phyloP scores from a whole-genome alignment of 1,140 invertebrate species.

The Neocloeon triangulifer region DNA sequence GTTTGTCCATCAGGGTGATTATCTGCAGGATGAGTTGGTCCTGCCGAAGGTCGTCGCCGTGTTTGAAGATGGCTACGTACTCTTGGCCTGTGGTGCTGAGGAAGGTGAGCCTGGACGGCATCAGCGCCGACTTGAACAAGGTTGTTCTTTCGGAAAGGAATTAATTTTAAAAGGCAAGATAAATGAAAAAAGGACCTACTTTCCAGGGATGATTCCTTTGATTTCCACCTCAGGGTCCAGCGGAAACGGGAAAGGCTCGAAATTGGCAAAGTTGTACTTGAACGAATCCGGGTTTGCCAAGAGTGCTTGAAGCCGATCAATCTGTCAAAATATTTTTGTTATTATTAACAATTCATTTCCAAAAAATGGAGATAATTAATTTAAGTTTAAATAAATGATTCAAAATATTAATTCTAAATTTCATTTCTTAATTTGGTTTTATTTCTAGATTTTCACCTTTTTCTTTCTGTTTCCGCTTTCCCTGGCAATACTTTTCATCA shows the following conservation, averaged over 20 bases:
- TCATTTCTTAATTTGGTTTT: too few species aligned
- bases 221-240: constrained; percentile 80
- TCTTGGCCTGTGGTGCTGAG: constrained; percentile 55
- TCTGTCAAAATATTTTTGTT: constrained; percentile 20
- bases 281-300: constrained; percentile 56
- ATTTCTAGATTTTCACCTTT: too few species aligned
- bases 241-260: constrained; percentile 83
- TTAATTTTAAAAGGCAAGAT: background rate
- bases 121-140: constrained; percentile 89
- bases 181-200: constrained; percentile 18
- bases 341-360: too few species aligned
- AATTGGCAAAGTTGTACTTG: constrained; percentile 75
- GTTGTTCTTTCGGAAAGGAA: constrained; percentile 37
- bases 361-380: background rate
- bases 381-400: background rate
- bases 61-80: constrained; percentile 95
- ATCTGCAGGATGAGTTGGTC: constrained; percentile 96
- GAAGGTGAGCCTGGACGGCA: constrained; percentile 93
- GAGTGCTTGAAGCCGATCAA: constrained; percentile 63
- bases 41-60: constrained; percentile 95
- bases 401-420: background rate
- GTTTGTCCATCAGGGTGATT: constrained; percentile 94
- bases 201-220: constrained; percentile 70
- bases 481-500: constrained; percentile 77
- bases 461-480: constrained; percentile 81